Percentiles rank a stretch among this genome's conserved stretches.
Evolutionary conservation across 2,113 vertebrate species (phyloP).

Genomic region (Chunga burmeisteri): DNA sequence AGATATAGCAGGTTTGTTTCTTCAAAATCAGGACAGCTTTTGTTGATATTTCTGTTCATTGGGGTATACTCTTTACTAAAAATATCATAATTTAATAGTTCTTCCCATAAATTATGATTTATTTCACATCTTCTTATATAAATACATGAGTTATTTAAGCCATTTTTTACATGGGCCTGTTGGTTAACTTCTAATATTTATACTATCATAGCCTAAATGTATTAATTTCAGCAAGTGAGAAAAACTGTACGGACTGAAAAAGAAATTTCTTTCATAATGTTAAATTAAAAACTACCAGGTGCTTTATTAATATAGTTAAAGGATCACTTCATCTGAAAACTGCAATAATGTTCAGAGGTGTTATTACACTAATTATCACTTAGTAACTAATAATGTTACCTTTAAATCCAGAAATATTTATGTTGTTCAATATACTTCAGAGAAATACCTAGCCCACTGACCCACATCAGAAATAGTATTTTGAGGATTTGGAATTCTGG

Average conservation of each 20-base stretch:
- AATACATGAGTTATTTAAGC: not conserved
- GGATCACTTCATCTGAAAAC: not conserved
- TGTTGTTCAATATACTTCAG: not conserved
- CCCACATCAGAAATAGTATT: not conserved
- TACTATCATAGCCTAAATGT: not conserved
- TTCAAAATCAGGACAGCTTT: not conserved
- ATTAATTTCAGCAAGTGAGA: not conserved
- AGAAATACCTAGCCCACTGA: not conserved
- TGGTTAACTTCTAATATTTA: not conserved
- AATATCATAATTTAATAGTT: not conserved
- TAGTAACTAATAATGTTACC: slow-evolving; percentile 28
- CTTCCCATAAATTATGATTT: not conserved
- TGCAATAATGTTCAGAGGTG: not conserved
- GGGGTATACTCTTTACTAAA: not conserved
- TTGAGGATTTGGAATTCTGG: not conserved
- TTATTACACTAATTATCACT: slow-evolving; percentile 41
- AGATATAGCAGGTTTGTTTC: not conserved
- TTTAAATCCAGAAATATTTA: not conserved
- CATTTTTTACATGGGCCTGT: not conserved
- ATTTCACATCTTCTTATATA: not conserved
- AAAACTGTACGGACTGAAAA: not conserved
- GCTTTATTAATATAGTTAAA: not conserved
- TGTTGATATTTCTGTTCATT: not conserved
- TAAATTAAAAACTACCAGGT: not conserved
- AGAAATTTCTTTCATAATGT: not conserved